Percentiles rank a stretch among this genome's conserved stretches.
These are phyloP conservation scores for Acrocera orbiculus DNA, from an alignment of 2,888 invertebrate genomes.

Conservation along the genomic window DNA sequence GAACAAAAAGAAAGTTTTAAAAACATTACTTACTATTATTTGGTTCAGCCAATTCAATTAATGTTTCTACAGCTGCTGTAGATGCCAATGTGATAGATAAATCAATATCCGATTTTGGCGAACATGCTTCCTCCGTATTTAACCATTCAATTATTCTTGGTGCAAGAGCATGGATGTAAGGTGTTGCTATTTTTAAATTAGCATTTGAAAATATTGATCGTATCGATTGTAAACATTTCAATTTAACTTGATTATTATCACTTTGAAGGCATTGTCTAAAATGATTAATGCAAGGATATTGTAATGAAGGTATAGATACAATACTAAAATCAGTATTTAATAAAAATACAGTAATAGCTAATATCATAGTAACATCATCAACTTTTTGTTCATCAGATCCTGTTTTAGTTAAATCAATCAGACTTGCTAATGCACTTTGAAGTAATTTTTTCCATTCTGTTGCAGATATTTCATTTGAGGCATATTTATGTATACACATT, in stretches of 20 bases:
- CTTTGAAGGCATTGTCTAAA: slow-evolving; percentile 68
- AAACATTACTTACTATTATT: slow-evolving; percentile 57
- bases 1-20: too few relatives aligned
- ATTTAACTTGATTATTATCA: slow-evolving; percentile 44
- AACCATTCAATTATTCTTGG: slow-evolving; percentile 61
- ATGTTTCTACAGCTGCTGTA: slow-evolving; percentile 53
- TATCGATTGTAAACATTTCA: slow-evolving; percentile 64
- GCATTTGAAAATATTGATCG: slow-evolving; percentile 57
- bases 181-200: slow-evolving; percentile 50
- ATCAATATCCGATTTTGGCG: slow-evolving; percentile 46
- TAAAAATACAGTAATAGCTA: slow-evolving; percentile 77
- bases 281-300: slow-evolving; percentile 83
- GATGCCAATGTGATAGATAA: slow-evolving; percentile 54
- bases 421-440: slow-evolving; percentile 75
- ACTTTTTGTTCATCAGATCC: slow-evolving; percentile 52
- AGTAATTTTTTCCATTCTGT: slow-evolving; percentile 63
- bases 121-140: slow-evolving; percentile 43
- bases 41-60: slow-evolving; percentile 55
- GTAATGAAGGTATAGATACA: slow-evolving; percentile 59
- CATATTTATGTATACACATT: slow-evolving; percentile 46
- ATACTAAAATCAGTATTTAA: slow-evolving; percentile 64
- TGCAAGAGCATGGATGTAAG: slow-evolving; percentile 66
- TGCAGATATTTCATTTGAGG: slow-evolving; percentile 40
- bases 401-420: slow-evolving; percentile 79
- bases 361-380: slow-evolving; percentile 72